Evolutionary conservation across 2,797 vertebrate genomes (phyloP), one percentile per base, ranked within the genome.

Genomic region (Acanthornis magna): DNA sequence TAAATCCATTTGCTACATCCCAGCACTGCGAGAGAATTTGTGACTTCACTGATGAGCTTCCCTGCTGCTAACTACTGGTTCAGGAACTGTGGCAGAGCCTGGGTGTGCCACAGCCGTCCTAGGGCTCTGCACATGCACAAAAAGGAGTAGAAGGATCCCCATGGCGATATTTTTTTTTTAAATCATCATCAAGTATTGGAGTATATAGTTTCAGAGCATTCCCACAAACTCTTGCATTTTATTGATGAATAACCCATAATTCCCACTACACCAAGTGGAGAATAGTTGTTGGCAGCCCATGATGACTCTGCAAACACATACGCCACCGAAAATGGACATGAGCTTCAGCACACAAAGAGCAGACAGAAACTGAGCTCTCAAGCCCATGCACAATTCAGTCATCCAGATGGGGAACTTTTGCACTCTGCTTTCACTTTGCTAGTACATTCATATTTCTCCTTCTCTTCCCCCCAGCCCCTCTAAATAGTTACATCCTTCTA

Each of bases 1-100:
- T 34, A 50, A 76, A 91, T 34, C 54, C 36, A 50, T 34, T 45
- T 32, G 22, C 42, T 34, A 40, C 26, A 71, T 42, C 6, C 27
- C 36, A 38, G 50, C 0, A 0, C 53, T 40, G 29, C 1, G 1
- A 79, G 26, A 63, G 9, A 42, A 54, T 27, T 32, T 12, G 13
- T 16, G 53, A 66, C 45, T 66, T 47, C 51, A 22, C 32, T 53
- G 54, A 43, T 5, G 47, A 79, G 38, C 19, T 48, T 53, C 42
- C 23, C 77, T 48, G 11, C 5, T 63, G 30, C 42, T 70, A 29
- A 25, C 18, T 29, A 42, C 57, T 4, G 51, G 27, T 20, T 79
- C 61, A 47, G 50, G 50, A 84, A 50, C 45, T 50, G 51, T 34
- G 26, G 60, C 36, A 72, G 45, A 57, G 79, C 42, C 23, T 7